Evolutionary conservation across 2,113 vertebrate genomes (phyloP).

Genomic region (cattle (Bos taurus)): DNA sequence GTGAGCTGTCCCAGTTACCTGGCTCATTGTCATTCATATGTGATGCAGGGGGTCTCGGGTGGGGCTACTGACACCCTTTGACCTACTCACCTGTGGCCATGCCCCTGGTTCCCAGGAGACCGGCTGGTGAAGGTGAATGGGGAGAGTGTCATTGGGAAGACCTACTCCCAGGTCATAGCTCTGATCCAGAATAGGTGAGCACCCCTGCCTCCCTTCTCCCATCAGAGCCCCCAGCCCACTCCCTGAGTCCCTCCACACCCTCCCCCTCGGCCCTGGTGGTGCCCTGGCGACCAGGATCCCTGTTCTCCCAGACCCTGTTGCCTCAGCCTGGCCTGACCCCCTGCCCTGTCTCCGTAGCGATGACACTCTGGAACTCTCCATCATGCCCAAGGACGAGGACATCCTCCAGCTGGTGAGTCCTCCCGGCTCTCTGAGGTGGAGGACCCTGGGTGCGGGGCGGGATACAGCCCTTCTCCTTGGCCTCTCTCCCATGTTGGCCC

Average conservation of each 20-base stretch:
- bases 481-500: neutral
- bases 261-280: neutral
- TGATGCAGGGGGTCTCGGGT: neutral
- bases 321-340: neutral
- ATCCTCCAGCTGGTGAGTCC: constrained; percentile 96
- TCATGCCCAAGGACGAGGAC: constrained; percentile 98
- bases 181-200: constrained; percentile 98
- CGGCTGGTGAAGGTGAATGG: constrained; percentile 97
- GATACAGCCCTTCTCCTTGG: neutral
- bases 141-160: constrained; percentile 95
- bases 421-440: neutral
- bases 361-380: constrained; percentile 93
- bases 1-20: constrained; percentile 74
- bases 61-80: neutral
- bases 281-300: neutral
- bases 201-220: neutral
- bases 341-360: constrained; percentile 82
- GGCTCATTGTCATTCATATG: neutral
- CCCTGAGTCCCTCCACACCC: neutral
- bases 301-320: neutral
- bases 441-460: neutral
- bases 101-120: constrained; percentile 84
- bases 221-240: neutral
- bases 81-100: neutral
- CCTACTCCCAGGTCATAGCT: constrained; percentile 97